Percentiles rank a stretch among this genome's conserved stretches.
phyloP scores from a whole-genome alignment of 2,113 vertebrate species.

The Gila orcuttii region DNA sequence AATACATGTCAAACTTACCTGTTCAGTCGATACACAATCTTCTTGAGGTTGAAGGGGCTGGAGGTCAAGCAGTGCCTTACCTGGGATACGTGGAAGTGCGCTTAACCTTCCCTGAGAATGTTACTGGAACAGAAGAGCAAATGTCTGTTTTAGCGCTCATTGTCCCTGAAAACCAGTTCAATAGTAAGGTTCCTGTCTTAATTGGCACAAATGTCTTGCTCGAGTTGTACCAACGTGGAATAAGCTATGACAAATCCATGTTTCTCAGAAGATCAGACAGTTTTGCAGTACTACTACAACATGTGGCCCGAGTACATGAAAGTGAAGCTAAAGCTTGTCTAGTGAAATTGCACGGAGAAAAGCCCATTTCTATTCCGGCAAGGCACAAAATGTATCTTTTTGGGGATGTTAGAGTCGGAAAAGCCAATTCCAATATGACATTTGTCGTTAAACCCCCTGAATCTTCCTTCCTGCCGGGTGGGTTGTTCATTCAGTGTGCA shows the following conservation, averaged over 20 bases:
- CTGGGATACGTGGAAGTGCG: background rate
- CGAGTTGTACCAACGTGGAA: background rate
- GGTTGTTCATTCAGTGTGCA: background rate
- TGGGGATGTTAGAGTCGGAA: conserved; percentile 32
- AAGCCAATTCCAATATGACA: background rate
- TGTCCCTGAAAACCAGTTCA: conserved; percentile 34
- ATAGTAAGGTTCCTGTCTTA: too few species aligned
- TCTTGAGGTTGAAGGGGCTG: too few species aligned
- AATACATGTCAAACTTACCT: background rate
- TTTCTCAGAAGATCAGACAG: conserved; percentile 12
- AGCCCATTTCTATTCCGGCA: conserved; percentile 17
- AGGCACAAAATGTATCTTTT: background rate
- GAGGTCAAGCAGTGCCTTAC: too few species aligned
- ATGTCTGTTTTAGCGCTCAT: background rate
- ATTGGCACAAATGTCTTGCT: conserved; percentile 32
- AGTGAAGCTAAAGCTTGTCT: background rate
- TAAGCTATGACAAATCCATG: background rate
- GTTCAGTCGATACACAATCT: conserved; percentile 12
- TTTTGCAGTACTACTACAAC: conserved; percentile 28
- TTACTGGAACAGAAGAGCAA: background rate
- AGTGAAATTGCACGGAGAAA: conserved; percentile 31
- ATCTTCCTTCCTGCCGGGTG: background rate
- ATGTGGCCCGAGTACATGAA: background rate
- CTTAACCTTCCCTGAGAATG: conserved; percentile 2
- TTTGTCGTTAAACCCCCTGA: conserved; percentile 26